Base-by-base conservation (phyloP, 2,888 invertebrate species). In the Machimus atricapillus region DNA sequence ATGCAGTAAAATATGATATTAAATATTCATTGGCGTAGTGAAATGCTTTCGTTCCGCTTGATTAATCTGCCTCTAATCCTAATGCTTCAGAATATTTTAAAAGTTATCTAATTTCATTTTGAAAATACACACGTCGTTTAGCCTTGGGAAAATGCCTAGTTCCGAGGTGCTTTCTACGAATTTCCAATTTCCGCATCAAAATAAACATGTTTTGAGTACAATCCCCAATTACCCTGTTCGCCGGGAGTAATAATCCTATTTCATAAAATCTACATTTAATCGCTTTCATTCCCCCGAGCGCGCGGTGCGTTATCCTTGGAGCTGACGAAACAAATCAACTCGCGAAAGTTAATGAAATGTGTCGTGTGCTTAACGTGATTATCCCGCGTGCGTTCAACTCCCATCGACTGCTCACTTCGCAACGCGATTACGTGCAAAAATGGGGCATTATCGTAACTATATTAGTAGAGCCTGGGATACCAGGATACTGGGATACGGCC, bases 371-470 rank as follows among this genome's bases (percentile, higher is more conserved):
- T 81, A 52, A 46, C 79, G 23, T 27, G 79, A 79, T 79, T 79
- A 79, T 46, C 79, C 79, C 79, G 23, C 43, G 76, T 76, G 31
- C 76, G 76, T 76, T 34, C 76, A 76, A 43, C 78, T 23, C 43
- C 78, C 78, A 56, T 52, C 56, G 46, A 81, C 46, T 81, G 81
- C 56, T 81, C 81, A 31, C 56, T 56, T 81, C 81, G 34, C 56
- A 81, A 81, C 23, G 46, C 23, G 81, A 81, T 81, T 52, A 81
- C 81, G 81, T 12, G 81, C 56, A 52, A 81, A 56, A 79, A 46
- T 79, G 79, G 79, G 46, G 23, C 79, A 81, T 81, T 56, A 81
- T 81, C 81, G 81, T 56, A 56, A 81, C 56, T 81, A 81, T 52
- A 81, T 81, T 81, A 81, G 56, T 81, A 34, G 34, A 27, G 76